Percentiles rank a stretch among this genome's conserved stretches.
phyloP scores from a whole-genome alignment of 1,140 invertebrate genomes.

The Popillia japonica region DNA sequence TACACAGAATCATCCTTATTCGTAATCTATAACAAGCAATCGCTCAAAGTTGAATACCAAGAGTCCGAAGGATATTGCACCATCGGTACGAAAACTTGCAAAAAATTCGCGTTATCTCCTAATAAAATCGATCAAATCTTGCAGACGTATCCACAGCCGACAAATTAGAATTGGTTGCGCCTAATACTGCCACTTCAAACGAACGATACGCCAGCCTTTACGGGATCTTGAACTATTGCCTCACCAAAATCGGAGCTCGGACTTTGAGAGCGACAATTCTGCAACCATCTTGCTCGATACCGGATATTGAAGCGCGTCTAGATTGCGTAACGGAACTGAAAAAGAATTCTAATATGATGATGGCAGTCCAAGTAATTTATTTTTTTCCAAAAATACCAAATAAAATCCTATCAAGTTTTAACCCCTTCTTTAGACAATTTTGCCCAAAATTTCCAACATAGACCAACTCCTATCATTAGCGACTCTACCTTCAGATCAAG shows the following conservation, averaged over 20 bases:
- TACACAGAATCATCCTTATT: conserved; percentile 85
- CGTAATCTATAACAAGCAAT: conserved; percentile 77
- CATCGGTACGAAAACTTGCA: conserved; percentile 71
- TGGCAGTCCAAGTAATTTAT: conserved; percentile 62
- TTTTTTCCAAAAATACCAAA: conserved; percentile 32
- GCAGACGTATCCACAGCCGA: conserved; percentile 74
- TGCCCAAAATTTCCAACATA: conserved; percentile 58
- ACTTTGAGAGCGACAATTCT: conserved; percentile 81
- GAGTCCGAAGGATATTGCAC: conserved; percentile 83
- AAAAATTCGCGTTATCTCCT: conserved; percentile 22
- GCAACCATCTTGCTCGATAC: conserved; percentile 76
- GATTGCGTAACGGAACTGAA: conserved; percentile 80
- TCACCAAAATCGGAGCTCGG: conserved; percentile 79
- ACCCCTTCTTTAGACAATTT: conserved; percentile 43
- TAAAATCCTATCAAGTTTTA: background rate
- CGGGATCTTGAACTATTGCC: conserved; percentile 79
- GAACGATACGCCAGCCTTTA: conserved; percentile 69
- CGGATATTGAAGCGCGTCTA: conserved; percentile 73
- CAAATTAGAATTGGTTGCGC: conserved; percentile 76
- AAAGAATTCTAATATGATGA: conserved; percentile 69
- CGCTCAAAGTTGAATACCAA: conserved; percentile 83
- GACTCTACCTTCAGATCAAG: conserved; percentile 65
- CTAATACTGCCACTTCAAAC: conserved; percentile 62
- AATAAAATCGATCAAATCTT: conserved; percentile 44
- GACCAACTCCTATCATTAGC: conserved; percentile 66